Percentiles rank a stretch among this genome's conserved stretches.
phyloP scores from a whole-genome alignment of 1,140 invertebrate species.

The Calycopis cecrops region DNA sequence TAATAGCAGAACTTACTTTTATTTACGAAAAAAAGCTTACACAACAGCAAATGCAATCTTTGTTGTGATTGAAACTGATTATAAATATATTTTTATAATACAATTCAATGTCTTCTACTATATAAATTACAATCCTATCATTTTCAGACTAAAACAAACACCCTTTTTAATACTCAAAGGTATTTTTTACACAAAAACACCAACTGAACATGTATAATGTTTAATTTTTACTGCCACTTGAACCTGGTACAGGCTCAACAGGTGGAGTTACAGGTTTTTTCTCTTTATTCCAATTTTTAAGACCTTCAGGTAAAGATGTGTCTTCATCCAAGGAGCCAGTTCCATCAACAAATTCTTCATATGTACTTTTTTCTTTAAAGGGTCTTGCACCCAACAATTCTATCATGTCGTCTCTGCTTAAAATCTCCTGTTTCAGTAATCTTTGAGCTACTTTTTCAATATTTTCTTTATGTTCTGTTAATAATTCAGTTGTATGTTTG shows the following conservation, averaged over 20 bases:
- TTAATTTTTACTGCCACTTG: slow-evolving; percentile 55
- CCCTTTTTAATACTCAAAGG: slow-evolving; percentile 55
- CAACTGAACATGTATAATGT: slow-evolving; percentile 42
- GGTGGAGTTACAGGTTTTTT: slow-evolving; percentile 54
- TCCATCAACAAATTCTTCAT: slow-evolving; percentile 99
- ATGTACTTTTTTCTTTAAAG: slow-evolving; percentile 99
- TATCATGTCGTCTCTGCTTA: slow-evolving; percentile 98
- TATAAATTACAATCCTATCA: slow-evolving; percentile 10
- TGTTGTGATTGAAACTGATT: slow-evolving; percentile 18
- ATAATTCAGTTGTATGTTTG: slow-evolving; percentile 84
- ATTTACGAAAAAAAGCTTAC: slow-evolving; percentile 29
- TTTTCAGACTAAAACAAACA: slow-evolving; percentile 33
- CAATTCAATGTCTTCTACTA: slow-evolving; percentile 13
- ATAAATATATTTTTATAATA: slow-evolving; percentile 13
- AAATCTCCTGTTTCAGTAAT: slow-evolving; percentile 95
- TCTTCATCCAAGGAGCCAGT: slow-evolving; percentile 99
- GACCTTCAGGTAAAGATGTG: slow-evolving; percentile 94
- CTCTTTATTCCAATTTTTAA: slow-evolving; percentile 95
- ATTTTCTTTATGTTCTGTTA: slow-evolving; percentile 91
- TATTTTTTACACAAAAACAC: slow-evolving; percentile 61
- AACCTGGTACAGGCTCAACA: slow-evolving; percentile 40
- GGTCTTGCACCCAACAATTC: slow-evolving; percentile 95
- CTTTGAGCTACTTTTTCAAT: slow-evolving; percentile 96
- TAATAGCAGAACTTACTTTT: slow-evolving; percentile 48
- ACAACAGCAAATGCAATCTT: slow-evolving; percentile 25